phyloP scores from a whole-genome alignment of 2,113 vertebrate species.

The Rhabdornis inornatus region DNA sequence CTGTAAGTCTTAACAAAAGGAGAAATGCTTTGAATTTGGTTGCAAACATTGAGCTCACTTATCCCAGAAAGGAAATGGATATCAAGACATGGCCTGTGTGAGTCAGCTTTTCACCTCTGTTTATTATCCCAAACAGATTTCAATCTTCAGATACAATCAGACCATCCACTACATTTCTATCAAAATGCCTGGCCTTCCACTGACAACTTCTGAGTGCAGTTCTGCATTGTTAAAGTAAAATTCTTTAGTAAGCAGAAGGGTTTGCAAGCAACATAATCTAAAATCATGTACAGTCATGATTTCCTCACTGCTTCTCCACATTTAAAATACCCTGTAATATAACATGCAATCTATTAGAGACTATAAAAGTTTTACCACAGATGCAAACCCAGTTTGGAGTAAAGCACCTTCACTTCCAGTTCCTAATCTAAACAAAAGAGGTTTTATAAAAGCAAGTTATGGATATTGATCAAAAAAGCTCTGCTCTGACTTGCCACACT shows the following conservation, averaged over 20 bases:
- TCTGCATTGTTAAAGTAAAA: accelerated
- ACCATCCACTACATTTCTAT: background rate
- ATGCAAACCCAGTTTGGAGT: background rate
- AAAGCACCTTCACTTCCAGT: background rate
- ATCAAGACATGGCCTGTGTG: accelerated
- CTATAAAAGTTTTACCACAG: background rate
- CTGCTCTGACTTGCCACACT: background rate
- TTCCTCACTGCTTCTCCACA: background rate
- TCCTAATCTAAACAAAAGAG: background rate
- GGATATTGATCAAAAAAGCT: background rate
- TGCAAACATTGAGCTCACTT: background rate
- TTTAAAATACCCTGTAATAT: background rate
- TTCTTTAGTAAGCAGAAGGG: background rate
- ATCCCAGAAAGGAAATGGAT: background rate
- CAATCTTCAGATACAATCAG: background rate
- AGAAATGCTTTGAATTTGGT: background rate
- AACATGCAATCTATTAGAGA: background rate
- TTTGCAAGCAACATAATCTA: background rate
- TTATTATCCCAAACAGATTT: background rate
- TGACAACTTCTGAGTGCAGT: background rate
- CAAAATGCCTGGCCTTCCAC: background rate
- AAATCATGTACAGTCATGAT: background rate
- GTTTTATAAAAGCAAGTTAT: background rate
- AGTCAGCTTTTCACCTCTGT: background rate
- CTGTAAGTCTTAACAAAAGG: background rate